Percentiles rank a stretch among this genome's conserved stretches.
These are phyloP conservation scores for Bombycilla garrulus DNA, from an alignment of 2,113 vertebrate species.

Conservation along the genomic window DNA sequence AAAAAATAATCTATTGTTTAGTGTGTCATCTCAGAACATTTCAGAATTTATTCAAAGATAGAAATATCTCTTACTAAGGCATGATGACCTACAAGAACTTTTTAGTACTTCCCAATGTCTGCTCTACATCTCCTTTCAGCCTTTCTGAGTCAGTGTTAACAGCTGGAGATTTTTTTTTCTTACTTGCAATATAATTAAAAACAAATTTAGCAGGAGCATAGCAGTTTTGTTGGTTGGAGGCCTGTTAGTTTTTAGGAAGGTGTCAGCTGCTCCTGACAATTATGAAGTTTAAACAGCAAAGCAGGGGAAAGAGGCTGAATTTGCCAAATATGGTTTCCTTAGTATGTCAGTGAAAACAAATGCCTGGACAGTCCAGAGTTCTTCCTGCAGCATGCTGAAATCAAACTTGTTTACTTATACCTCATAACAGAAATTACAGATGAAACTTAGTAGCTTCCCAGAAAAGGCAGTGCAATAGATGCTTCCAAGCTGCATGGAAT, in stretches of 20 bases:
- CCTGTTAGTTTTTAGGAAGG: conserved; percentile 62
- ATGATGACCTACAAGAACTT: conserved; percentile 59
- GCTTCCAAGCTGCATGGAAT: background rate
- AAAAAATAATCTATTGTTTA: conserved; percentile 70
- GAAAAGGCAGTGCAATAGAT: background rate
- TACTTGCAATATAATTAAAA: conserved; percentile 79
- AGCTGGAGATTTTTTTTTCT: conserved; percentile 70
- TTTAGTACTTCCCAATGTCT: conserved; percentile 75
- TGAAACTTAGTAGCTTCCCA: background rate
- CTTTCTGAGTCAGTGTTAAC: conserved; percentile 68
- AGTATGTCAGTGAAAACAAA: conserved; percentile 30
- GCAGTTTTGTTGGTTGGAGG: conserved; percentile 67
- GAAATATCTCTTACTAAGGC: conserved; percentile 74
- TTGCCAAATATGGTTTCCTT: conserved; percentile 64
- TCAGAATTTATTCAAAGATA: conserved; percentile 70
- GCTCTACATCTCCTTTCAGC: conserved; percentile 74
- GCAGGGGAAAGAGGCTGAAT: conserved; percentile 21
- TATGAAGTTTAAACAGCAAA: conserved; percentile 37
- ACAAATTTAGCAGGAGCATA: conserved; percentile 75
- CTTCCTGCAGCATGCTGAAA: background rate
- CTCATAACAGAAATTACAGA: background rate
- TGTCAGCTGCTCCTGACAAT: conserved; percentile 63
- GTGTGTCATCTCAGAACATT: conserved; percentile 69
- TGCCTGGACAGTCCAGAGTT: background rate
- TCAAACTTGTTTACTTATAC: background rate